phyloP scores from a whole-genome alignment of 2,888 invertebrate species.

The Abrostola triplasia region DNA sequence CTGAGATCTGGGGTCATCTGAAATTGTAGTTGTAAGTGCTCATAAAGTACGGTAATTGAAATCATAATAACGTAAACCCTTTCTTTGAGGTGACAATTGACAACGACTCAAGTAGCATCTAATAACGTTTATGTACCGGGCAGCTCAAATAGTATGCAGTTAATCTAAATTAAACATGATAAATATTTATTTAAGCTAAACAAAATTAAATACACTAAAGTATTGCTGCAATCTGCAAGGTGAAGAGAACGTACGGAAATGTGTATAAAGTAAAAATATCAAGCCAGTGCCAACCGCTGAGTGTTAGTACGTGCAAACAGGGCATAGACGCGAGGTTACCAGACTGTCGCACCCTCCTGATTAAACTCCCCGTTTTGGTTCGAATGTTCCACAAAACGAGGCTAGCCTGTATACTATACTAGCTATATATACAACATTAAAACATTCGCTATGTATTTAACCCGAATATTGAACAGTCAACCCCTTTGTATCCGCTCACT shows the following conservation, averaged over 20 bases:
- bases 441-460: conserved; percentile 10
- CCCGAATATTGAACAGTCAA: conserved; percentile 35
- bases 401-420: conserved; percentile 33
- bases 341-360: conserved; percentile 72
- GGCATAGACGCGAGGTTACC: conserved; percentile 60
- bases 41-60: too few species aligned
- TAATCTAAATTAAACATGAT: too few species aligned
- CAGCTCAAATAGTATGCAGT: too few species aligned
- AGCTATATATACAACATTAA: conserved; percentile 14
- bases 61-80: too few species aligned
- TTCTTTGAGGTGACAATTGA: too few species aligned
- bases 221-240: conserved; percentile 6
- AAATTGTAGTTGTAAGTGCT: too few species aligned
- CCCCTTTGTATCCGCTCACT: conserved; percentile 29
- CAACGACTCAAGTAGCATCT: too few species aligned
- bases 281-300: conserved; percentile 21
- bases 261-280: conserved; percentile 13
- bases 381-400: conserved; percentile 60
- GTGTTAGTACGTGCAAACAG: conserved; percentile 46
- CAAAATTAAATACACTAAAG: background rate
- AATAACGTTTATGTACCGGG: too few species aligned
- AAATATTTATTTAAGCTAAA: background rate
- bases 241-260: conserved; percentile 17
- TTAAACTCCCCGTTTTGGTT: conserved; percentile 62
- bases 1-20: too few species aligned